Evolutionary conservation across 1,140 invertebrate genomes (phyloP).

Genomic region (Mamestra configurata): DNA sequence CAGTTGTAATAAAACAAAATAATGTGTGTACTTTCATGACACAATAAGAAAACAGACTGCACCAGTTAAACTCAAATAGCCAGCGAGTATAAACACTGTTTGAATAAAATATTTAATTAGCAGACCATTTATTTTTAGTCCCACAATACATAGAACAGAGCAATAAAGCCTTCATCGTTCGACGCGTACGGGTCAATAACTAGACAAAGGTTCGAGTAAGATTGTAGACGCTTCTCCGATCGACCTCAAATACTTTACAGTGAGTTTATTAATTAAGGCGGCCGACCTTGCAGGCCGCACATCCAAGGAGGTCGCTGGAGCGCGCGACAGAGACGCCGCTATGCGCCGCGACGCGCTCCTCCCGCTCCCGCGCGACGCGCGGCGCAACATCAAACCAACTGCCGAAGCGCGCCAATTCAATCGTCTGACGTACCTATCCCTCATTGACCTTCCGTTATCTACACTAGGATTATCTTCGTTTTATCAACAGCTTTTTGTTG

Average conservation of each 20-base stretch:
- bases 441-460: conserved; percentile 87
- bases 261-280: conserved; percentile 88
- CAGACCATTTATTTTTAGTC: conserved; percentile 10
- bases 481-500: conserved; percentile 68
- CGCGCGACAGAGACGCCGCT: conserved; percentile 71
- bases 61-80: not conserved
- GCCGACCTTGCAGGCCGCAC: conserved; percentile 86
- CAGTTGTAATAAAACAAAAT: conserved; percentile 49
- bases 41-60: conserved; percentile 30
- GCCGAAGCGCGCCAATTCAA: conserved; percentile 65
- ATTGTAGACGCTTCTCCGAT: conserved; percentile 83
- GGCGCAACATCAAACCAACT: conserved; percentile 58
- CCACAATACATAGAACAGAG: conserved; percentile 51
- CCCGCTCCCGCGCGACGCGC: conserved; percentile 51
- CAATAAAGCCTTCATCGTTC: conserved; percentile 68
- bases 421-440: conserved; percentile 77
- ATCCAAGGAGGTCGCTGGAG: conserved; percentile 84
- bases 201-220: conserved; percentile 84
- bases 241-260: conserved; percentile 87
- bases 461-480: conserved; percentile 76
- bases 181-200: conserved; percentile 78
- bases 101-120: conserved; percentile 46
- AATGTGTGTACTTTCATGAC: conserved; percentile 36
- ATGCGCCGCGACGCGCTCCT: conserved; percentile 40
- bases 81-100: conserved; percentile 5